Base-by-base conservation (phyloP, 2,888 invertebrate species). In the Branchipolynoe longqiensis region DNA sequence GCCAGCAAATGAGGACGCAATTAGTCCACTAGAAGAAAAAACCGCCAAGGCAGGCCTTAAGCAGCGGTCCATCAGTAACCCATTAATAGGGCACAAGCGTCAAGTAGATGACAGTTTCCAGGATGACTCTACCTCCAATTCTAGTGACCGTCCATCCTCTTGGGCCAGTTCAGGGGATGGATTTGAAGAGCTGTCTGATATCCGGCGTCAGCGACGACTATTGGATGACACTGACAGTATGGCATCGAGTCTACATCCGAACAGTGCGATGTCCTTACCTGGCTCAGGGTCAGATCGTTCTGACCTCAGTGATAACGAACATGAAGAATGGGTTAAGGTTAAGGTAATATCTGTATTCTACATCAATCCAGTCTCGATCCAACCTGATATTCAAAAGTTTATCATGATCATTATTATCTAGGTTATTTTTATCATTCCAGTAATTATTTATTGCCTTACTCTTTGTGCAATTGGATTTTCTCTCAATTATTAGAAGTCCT, bases 241-340 rank as follows among this genome's bases (percentile, higher is more conserved):
- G 2, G 28, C 78, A 2, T 78, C 78, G 2, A 54, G 54, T 28
- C 54, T 78, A 8, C 78, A 54, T 18, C 78, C 78, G 28, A 31
- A 31, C 31, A 54, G 78, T 48, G 28, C n/a, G 40, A 1, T 40
- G 28, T 41, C 31, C 54, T n/a, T 25, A 6, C 83, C 38, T 12
- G 58, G 83, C 38, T 83, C 83, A 38, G 83, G 83, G 22, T 83
- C 83, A 18, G 83, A 62, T 22, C 62, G 62, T 3, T 83, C 83
- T 8, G 83, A 62, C 64, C 14, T 36, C 33, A 62, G 62, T 38
- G 83, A 83, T 14, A 62, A 62, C 28, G 59, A 90, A 78, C 85
- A 87, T 22, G 89, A 89, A 88, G 89, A 89, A 78, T 62, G 78
- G 85, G 40, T 54, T 81, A 56, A 64, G 38, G 59, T 82, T 62